phyloP scores from a whole-genome alignment of 53 echinoderm and acorn worm species.

The Actinopyga echinites region DNA sequence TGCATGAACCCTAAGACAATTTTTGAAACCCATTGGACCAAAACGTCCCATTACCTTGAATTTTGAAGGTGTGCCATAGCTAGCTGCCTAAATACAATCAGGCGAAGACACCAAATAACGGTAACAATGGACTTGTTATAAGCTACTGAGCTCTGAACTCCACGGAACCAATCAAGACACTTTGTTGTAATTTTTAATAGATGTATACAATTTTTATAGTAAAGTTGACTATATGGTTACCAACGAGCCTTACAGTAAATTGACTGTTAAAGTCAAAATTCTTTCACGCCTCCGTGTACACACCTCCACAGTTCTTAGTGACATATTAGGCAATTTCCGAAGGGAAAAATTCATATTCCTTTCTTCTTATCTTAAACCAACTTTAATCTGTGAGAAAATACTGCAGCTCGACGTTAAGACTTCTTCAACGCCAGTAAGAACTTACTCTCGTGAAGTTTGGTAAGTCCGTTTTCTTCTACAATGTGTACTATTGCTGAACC shows the following conservation, averaged over 20 bases:
- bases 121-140: conserved; percentile 9
- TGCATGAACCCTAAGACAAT: no score
- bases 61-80: conserved; percentile 24
- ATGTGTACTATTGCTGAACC: no score
- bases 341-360: no score
- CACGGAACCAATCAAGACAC: neutral
- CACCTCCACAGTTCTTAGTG: neutral
- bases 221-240: neutral
- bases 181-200: no score
- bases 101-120: neutral
- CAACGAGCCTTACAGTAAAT: neutral
- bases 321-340: no score
- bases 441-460: neutral
- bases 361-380: no score
- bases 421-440: no score
- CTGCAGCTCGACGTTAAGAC: no score
- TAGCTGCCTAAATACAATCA: conserved; percentile 1
- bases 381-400: no score
- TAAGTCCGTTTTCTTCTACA: neutral
- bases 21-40: no score
- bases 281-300: conserved; percentile 8
- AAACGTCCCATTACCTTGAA: neutral
- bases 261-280: neutral
- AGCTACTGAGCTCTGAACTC: neutral
- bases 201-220: neutral